Evolutionary conservation across 2,113 vertebrate species (phyloP).

Genomic region (Oceanodroma tethys): DNA sequence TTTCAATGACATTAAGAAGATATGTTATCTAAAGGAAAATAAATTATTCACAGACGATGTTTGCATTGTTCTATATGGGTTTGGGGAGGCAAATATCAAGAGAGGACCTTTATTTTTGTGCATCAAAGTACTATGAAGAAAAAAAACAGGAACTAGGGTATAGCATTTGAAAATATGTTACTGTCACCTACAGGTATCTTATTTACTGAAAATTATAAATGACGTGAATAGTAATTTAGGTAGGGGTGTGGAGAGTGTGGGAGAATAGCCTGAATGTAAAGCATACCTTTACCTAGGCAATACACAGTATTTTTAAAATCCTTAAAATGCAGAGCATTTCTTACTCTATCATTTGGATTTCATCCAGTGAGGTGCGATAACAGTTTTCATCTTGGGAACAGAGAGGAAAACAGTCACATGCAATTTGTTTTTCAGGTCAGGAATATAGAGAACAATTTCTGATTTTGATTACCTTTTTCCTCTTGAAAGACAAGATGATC

Average conservation of each 20-base stretch:
- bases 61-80: neutral
- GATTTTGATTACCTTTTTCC: neutral
- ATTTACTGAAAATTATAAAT: neutral
- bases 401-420: neutral
- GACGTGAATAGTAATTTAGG: neutral
- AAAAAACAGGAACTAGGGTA: neutral
- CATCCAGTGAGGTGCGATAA: neutral
- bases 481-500: neutral
- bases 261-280: neutral
- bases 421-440: neutral
- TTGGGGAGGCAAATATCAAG: neutral
- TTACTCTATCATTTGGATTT: neutral
- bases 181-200: neutral
- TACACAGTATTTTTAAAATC: neutral
- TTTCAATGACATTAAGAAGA: neutral
- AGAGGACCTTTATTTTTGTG: neutral
- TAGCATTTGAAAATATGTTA: neutral
- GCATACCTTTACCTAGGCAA: neutral
- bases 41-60: neutral
- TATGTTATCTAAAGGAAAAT: neutral
- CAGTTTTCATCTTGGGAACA: neutral
- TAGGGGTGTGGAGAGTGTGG: neutral
- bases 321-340: neutral
- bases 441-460: neutral
- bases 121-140: neutral